phyloP scores from a whole-genome alignment of 37 sponge, comb jelly and placozoan species.

The Eunapius fragilis region DNA sequence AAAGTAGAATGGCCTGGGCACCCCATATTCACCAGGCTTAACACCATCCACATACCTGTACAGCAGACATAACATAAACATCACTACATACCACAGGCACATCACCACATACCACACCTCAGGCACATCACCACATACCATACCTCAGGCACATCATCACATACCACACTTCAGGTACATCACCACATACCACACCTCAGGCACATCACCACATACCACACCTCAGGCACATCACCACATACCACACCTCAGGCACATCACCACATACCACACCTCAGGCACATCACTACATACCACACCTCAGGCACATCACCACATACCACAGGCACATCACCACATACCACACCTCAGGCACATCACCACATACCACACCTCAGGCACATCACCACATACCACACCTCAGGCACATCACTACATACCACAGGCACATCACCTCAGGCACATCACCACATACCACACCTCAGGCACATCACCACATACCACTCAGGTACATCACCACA shows the following conservation, averaged over 20 bases:
- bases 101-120: neutral
- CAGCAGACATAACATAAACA: neutral
- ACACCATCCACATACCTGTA: constrained; percentile 89
- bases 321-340: constrained; percentile 90
- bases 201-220: constrained; percentile 83
- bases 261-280: neutral
- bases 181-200: neutral
- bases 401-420: constrained; percentile 35
- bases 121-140: constrained; percentile 3
- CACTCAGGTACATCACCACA: too few relatives aligned
- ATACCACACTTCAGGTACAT: neutral
- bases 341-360: constrained; percentile 9
- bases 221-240: constrained; percentile 75
- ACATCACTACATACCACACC: neutral
- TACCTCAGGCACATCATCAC: neutral
- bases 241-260: neutral
- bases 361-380: neutral
- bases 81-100: neutral
- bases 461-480: constrained; percentile 29
- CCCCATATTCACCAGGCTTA: constrained; percentile 91
- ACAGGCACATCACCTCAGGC: too few relatives aligned
- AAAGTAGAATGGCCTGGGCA: constrained; percentile 89
- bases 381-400: neutral
- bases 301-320: constrained; percentile 68
- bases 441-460: neutral